These are phyloP conservation scores for Platanista minor DNA, from an alignment of 2,113 vertebrate genomes.

Conservation along the genomic window DNA sequence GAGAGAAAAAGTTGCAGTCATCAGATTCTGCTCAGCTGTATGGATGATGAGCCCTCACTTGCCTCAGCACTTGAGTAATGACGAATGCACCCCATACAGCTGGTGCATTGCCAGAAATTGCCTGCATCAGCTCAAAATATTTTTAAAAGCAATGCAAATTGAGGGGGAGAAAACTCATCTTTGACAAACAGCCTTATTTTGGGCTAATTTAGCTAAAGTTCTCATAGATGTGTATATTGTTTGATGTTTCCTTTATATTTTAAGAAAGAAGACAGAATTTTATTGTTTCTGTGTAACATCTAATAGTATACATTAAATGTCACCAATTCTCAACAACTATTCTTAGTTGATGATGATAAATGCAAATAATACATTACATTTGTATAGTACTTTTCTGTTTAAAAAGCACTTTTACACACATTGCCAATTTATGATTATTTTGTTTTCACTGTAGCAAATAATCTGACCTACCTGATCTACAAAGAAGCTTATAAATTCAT, in stretches of 20 bases:
- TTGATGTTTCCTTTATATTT: slow-evolving; percentile 16
- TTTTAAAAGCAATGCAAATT: slow-evolving; percentile 65
- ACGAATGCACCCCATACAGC: slow-evolving; percentile 28
- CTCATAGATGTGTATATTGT: slow-evolving; percentile 21
- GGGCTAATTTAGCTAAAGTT: slow-evolving; percentile 44
- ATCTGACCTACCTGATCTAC: not conserved
- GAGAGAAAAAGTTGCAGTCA: not conserved
- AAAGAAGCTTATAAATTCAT: not conserved
- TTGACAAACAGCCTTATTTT: slow-evolving; percentile 34
- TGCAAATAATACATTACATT: not conserved
- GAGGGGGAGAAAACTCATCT: slow-evolving; percentile 11
- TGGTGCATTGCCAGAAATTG: slow-evolving; percentile 51
- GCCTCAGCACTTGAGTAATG: slow-evolving; percentile 21
- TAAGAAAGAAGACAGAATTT: not conserved
- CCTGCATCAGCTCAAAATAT: slow-evolving; percentile 67
- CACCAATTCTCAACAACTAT: not conserved
- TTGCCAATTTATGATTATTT: not conserved
- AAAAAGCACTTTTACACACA: slow-evolving; percentile 12
- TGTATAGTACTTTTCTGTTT: not conserved
- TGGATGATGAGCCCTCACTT: not conserved
- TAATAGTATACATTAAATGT: not conserved
- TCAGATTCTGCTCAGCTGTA: not conserved
- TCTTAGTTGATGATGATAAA: slow-evolving; percentile 17
- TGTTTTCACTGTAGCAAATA: slow-evolving; percentile 12
- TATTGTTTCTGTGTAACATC: not conserved